phyloP scores from a whole-genome alignment of 2,888 invertebrate species.

The Drosophila nr. perissopoda region DNA sequence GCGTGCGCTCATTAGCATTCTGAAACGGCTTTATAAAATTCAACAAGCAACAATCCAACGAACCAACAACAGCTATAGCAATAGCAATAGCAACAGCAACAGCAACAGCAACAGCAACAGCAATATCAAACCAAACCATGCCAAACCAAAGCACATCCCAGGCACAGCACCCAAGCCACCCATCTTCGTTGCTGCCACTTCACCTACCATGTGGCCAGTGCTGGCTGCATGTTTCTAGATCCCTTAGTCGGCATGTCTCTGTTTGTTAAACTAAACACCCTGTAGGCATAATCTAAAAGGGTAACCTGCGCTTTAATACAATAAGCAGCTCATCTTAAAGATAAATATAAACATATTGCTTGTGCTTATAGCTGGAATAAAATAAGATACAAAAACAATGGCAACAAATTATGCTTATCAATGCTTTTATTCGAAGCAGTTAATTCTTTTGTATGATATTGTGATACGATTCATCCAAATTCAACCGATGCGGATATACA shows the following conservation, averaged over 20 bases:
- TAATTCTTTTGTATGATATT: neutral
- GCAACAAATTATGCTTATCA: neutral
- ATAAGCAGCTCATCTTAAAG: neutral
- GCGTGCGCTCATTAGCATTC: constrained; percentile 82
- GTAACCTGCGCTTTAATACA: neutral
- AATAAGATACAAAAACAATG: neutral
- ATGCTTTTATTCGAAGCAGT: too few species aligned
- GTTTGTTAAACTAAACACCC: constrained; percentile 51
- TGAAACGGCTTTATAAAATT: constrained; percentile 80
- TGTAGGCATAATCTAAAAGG: constrained; percentile 19
- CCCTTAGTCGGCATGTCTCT: constrained; percentile 48
- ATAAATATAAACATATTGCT: neutral
- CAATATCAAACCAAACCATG: constrained; percentile 23
- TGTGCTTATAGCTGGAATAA: too few species aligned
- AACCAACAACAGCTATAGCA: constrained; percentile 40
- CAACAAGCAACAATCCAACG: constrained; percentile 76
- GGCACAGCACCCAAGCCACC: neutral
- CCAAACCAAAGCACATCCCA: constrained; percentile 1
- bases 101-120: constrained; percentile 5
- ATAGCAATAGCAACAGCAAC: constrained; percentile 18
- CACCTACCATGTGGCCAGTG: constrained; percentile 24
- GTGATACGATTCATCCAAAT: neutral
- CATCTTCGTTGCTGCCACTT: constrained; percentile 1
- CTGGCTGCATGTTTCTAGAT: constrained; percentile 46
- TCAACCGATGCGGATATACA: neutral